Evolutionary conservation across 2,888 invertebrate genomes (phyloP).

Genomic region (Scrobipalpa atriplicella): DNA sequence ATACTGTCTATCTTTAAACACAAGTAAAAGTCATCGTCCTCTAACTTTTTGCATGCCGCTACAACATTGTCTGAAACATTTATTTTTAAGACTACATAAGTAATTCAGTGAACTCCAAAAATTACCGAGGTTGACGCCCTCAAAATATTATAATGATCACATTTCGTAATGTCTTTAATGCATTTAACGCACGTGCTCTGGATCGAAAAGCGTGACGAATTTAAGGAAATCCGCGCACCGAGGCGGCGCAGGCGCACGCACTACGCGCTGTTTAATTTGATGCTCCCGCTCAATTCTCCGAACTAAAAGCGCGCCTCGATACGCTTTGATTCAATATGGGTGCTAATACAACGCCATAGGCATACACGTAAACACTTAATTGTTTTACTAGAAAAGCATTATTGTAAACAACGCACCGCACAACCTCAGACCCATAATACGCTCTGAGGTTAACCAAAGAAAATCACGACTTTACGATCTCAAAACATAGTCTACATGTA

Average conservation of each 20-base stretch:
- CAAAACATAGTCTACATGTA: conserved; percentile 13
- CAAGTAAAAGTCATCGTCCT: background rate
- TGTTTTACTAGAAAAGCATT: conserved; percentile 30
- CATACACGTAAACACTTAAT: conserved; percentile 32
- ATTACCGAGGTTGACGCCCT: conserved; percentile 16
- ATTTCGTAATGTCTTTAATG: conserved; percentile 45
- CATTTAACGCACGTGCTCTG: conserved; percentile 56
- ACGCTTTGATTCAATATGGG: conserved; percentile 48
- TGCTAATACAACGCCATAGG: conserved; percentile 37
- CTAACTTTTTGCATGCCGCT: background rate
- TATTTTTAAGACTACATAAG: background rate
- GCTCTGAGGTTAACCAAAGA: conserved; percentile 26
- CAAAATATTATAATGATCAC: conserved; percentile 34
- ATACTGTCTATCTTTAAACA: background rate
- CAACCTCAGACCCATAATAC: conserved; percentile 20
- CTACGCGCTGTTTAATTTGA: conserved; percentile 38
- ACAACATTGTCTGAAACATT: background rate
- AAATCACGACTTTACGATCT: conserved; percentile 25
- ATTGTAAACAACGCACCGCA: conserved; percentile 24
- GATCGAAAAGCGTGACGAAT: conserved; percentile 61
- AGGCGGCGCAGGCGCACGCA: conserved; percentile 43
- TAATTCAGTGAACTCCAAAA: conserved; percentile 10
- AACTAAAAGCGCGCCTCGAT: conserved; percentile 34
- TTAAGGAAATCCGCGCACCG: conserved; percentile 55
- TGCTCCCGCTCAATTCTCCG: conserved; percentile 35